Conservation (phyloP, 2,888 invertebrate species). For the Trichacis sp. region DNA sequence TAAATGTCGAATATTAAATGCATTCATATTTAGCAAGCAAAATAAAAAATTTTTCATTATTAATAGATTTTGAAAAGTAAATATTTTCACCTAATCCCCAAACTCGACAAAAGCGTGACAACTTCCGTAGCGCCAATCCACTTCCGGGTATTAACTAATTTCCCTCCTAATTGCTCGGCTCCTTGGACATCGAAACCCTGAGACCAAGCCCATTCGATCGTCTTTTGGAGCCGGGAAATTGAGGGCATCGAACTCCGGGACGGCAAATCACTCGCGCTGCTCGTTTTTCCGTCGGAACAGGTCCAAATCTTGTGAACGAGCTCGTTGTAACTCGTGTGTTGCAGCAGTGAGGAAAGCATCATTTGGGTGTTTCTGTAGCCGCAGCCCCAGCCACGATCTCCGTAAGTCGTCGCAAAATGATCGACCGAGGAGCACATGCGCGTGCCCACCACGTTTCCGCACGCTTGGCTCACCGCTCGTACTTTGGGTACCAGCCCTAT, state of each 20-base stretch:
- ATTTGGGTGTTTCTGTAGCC: constrained; percentile 93
- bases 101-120: constrained; percentile 84
- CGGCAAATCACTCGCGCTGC: constrained; percentile 61
- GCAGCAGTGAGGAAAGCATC: constrained; percentile 85
- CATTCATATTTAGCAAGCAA: too few species aligned
- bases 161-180: constrained; percentile 85
- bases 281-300: constrained; percentile 57
- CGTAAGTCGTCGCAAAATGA: constrained; percentile 89
- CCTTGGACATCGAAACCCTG: constrained; percentile 86
- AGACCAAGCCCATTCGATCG: constrained; percentile 87
- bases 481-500: constrained; percentile 70
- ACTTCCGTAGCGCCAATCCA: constrained; percentile 96
- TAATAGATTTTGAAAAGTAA: too few species aligned
- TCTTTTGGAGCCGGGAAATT: constrained; percentile 84
- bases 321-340: constrained; percentile 78
- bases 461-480: constrained; percentile 69
- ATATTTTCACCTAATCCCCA: constrained; percentile 83
- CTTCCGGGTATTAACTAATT: constrained; percentile 85
- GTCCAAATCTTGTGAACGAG: constrained; percentile 71
- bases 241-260: constrained; percentile 82
- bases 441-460: constrained; percentile 75
- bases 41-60: too few species aligned
- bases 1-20: too few species aligned
- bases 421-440: constrained; percentile 85
- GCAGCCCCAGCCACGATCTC: constrained; percentile 93